Base-by-base conservation (phyloP, 2,113 vertebrate species). In the Podocnemis expansa region DNA sequence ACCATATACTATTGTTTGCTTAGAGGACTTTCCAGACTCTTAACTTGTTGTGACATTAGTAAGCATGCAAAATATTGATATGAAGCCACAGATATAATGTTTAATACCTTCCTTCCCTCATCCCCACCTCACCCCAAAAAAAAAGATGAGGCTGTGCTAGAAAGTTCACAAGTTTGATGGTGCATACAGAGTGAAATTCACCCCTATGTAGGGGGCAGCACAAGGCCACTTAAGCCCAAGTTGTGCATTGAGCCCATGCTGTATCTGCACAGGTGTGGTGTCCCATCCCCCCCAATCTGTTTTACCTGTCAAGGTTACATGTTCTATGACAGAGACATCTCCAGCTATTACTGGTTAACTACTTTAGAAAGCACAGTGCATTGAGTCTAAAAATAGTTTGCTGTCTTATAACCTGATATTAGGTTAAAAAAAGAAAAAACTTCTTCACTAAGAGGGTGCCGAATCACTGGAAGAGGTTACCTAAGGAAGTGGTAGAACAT, bases 31-130 rank as follows among this genome's bases (percentile, higher is more conserved):
- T 89, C n/a, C 60, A 78, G 34, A 31, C n/a, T 83, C 76, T 93
- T 27, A 87, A 58, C 67, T 31, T 55, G 75, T 25, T 70, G n/a
- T 60, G 45, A 86, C 80, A 93, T 89, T 76, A 90, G 78, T 16
- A 93, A 87, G 27, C 94, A 75, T 86, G 93, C 90, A 87, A 54
- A 78, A 29, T 1, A 93, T 54, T 86, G 87, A 19, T 34, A 73
- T 9, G 80, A 95, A 88, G 45, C 73, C 80, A 84, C 0, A 73
- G 91, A 85, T 24, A 4, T 25, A 84, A 60, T 87, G 60, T 49
- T 70, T 52, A 52, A 52, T 16, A 52, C 51, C 13, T 14, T 13
- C 49, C n/a, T n/a, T 14, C 25, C 8, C 56, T 25, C 38, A 10
- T 8, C n/a, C 8, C n/a, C 19, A 6, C 76, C 25, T 60, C 38